Evolutionary conservation across 2,797 vertebrate species (phyloP).

Genomic region (Lepus oiostolus): DNA sequence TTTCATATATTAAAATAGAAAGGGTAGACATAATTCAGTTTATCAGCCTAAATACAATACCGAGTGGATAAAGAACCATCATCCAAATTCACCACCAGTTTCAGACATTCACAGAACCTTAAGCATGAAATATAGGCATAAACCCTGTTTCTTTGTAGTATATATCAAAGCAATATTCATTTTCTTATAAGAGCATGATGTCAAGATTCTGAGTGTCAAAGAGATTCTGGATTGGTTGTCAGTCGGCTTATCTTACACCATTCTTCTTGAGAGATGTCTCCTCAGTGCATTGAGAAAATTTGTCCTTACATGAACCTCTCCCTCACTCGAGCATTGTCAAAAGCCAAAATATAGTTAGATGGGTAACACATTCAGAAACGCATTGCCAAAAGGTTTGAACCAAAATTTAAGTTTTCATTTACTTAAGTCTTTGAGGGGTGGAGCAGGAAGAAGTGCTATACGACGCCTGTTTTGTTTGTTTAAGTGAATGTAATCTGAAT

Average conservation of each 20-base stretch:
- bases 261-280: not conserved
- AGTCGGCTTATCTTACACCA: not conserved
- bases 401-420: slow-evolving; percentile 6
- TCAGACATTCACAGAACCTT: not conserved
- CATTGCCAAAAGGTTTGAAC: not conserved
- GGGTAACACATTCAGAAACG: not conserved
- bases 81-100: not conserved
- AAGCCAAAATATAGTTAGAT: not conserved
- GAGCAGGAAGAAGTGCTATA: not conserved
- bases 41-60: not conserved
- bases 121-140: not conserved
- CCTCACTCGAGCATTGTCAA: not conserved
- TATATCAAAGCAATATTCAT: not conserved
- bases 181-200: not conserved
- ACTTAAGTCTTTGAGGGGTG: not conserved
- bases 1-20: not conserved
- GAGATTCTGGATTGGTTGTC: not conserved
- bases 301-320: not conserved
- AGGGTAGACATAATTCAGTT: not conserved
- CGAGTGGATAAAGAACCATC: not conserved
- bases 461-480: not conserved
- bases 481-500: not conserved
- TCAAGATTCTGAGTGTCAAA: slow-evolving; percentile 40
- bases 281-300: not conserved
- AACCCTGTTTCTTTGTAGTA: not conserved